Percentiles rank a stretch among this genome's conserved stretches.
Conservation (phyloP, 2,113 vertebrate genomes). For the Piprites chloris region DNA sequence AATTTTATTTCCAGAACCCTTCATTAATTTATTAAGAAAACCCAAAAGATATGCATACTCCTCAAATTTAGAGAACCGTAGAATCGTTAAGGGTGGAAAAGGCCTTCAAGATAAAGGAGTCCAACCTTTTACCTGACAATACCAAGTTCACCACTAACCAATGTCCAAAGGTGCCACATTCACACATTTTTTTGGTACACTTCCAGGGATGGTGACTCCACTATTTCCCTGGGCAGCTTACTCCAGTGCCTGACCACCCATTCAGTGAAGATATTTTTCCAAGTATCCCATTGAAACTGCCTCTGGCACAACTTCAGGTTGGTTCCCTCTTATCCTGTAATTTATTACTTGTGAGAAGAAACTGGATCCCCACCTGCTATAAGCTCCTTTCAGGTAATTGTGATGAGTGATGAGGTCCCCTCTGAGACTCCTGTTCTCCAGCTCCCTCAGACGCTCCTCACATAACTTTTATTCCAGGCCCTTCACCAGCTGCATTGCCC, state of each 20-base stretch:
- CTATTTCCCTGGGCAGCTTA: neutral
- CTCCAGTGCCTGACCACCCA: neutral
- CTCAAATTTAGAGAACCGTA: neutral
- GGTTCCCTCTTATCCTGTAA: neutral
- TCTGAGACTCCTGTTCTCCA: neutral
- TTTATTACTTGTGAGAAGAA: neutral
- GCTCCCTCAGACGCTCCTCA: neutral
- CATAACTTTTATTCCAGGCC: neutral
- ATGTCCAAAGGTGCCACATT: neutral
- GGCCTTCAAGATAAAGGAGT: neutral
- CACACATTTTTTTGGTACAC: neutral
- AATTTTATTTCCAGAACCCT: neutral
- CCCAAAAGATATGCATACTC: fast-evolving
- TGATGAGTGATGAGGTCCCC: too few relatives aligned
- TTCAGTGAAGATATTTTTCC: neutral
- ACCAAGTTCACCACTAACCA: neutral
- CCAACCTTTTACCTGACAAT: neutral
- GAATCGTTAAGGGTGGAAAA: neutral
- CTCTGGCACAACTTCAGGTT: neutral
- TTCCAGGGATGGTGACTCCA: neutral
- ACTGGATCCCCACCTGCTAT: neutral
- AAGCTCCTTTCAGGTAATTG: neutral
- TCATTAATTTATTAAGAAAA: neutral
- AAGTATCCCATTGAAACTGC: neutral
- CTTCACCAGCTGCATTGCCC: neutral